A percentile compares a stretch with the other conserved stretches of the same genome.
These are phyloP conservation scores for Cettia cetti DNA, from an alignment of 2,113 vertebrate species.

Conservation along the genomic window DNA sequence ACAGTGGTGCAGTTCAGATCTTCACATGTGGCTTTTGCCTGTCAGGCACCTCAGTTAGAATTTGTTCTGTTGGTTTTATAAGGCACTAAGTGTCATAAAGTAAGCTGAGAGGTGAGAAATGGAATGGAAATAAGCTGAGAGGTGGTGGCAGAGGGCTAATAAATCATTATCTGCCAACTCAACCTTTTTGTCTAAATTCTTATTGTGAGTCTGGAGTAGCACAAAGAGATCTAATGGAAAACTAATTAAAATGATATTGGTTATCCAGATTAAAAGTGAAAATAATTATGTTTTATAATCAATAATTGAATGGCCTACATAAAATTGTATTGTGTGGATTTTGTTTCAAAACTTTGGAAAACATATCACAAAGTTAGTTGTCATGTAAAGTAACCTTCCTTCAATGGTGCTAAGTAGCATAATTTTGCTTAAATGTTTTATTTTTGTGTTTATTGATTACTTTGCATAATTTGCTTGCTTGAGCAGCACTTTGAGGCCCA, in stretches of 20 bases:
- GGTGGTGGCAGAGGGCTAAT: background rate
- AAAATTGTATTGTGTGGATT: background rate
- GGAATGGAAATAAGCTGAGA: background rate
- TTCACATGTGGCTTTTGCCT: background rate
- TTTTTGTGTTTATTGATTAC: background rate
- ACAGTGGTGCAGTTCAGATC: background rate
- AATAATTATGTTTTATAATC: background rate
- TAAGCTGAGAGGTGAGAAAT: background rate
- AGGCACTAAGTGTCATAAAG: background rate
- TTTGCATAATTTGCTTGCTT: background rate
- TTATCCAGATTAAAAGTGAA: background rate
- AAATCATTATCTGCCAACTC: background rate
- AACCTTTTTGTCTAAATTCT: background rate
- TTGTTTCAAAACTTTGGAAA: background rate
- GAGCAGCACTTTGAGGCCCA: background rate
- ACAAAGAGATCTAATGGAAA: background rate
- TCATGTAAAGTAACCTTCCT: background rate
- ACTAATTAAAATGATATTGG: background rate
- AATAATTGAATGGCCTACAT: background rate
- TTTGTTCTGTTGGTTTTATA: background rate
- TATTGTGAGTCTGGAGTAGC: background rate
- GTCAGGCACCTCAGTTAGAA: background rate
- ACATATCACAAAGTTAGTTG: background rate
- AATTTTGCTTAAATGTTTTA: background rate
- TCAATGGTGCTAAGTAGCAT: background rate